Percentiles rank a stretch among this genome's conserved stretches.
Conservation (phyloP, 2,113 vertebrate genomes). For the Nothocercus julius region DNA sequence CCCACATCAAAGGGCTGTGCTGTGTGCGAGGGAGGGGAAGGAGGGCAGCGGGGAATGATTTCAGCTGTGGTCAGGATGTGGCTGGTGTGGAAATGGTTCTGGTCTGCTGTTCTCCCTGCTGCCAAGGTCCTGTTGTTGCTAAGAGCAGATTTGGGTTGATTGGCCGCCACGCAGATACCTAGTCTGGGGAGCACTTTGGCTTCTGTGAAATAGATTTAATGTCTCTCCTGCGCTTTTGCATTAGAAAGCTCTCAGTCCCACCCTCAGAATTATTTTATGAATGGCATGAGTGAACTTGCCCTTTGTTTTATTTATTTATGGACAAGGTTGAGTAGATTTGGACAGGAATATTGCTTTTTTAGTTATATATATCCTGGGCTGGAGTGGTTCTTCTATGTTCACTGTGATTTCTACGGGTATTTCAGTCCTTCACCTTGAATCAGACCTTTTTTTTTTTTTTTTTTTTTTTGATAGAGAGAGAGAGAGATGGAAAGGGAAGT, state of each 20-base stretch:
- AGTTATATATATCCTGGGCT: rapidly evolving
- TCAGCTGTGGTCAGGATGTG: conserved; percentile 50
- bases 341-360: neutral
- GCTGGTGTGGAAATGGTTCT: neutral
- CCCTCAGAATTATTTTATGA: neutral
- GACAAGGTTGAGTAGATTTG: neutral
- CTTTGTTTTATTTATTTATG: neutral
- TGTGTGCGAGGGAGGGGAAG: neutral
- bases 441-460: neutral
- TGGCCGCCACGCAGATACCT: neutral
- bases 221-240: neutral
- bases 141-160: neutral
- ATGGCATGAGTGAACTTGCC: neutral
- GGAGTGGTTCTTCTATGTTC: neutral
- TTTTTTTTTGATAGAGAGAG: no score
- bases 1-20: neutral
- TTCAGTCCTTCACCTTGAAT: neutral
- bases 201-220: neutral
- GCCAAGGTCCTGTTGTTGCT: neutral
- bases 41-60: neutral
- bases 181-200: neutral
- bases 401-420: neutral
- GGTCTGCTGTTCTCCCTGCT: neutral
- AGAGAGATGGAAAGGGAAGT: neutral
- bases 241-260: neutral